phyloP scores from a whole-genome alignment of 2,797 vertebrate species.

The Alosa sapidissima region DNA sequence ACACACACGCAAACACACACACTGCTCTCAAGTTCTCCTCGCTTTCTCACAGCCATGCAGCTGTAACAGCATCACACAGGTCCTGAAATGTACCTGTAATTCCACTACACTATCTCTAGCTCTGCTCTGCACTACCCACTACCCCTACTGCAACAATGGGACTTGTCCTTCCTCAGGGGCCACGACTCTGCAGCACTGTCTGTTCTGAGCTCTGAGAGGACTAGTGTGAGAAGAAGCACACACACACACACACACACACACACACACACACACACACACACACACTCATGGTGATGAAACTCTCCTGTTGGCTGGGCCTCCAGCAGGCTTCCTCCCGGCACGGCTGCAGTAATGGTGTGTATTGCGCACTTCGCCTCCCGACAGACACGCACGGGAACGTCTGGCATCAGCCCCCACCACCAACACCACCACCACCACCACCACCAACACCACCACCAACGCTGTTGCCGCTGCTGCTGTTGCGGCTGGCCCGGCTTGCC shows the following conservation, averaged over 20 bases:
- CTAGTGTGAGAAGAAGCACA: not conserved
- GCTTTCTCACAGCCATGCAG: not conserved
- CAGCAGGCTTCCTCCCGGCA: slow-evolving; percentile 18
- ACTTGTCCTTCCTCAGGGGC: not conserved
- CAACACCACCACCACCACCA: not conserved
- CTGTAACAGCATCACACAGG: slow-evolving; percentile 55
- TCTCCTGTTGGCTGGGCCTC: not conserved
- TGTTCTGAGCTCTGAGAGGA: not conserved
- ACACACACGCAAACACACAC: slow-evolving; percentile 71
- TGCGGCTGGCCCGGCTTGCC: slow-evolving; percentile 50
- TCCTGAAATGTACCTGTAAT: not conserved
- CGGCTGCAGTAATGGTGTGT: slow-evolving; percentile 47
- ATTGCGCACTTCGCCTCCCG: not conserved
- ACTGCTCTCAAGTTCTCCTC: not conserved
- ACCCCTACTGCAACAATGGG: not conserved
- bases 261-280: not conserved
- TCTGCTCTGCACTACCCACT: not conserved
- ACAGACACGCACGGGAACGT: slow-evolving; percentile 40
- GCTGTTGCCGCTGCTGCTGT: not conserved
- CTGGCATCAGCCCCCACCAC: slow-evolving; percentile 17
- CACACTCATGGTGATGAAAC: not conserved
- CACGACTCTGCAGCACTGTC: not conserved
- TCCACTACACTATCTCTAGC: not conserved
- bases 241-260: not conserved
- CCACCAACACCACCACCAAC: not conserved